Base-by-base conservation (phyloP, 2,113 vertebrate species). In the Cynopterus brachyotis region DNA sequence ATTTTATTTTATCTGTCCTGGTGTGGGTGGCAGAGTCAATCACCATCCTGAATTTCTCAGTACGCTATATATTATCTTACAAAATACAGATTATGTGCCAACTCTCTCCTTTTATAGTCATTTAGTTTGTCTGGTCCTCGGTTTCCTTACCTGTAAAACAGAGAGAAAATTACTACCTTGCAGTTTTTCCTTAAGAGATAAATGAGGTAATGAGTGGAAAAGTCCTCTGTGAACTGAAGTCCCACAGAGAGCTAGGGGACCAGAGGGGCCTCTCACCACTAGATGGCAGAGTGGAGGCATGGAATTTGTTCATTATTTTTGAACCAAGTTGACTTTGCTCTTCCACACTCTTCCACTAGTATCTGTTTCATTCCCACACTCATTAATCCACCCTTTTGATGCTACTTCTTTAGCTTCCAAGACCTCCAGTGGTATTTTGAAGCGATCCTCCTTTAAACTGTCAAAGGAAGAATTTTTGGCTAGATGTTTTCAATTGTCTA, bases 231-330 rank as follows among this genome's bases (percentile, higher is more conserved):
- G 47, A 88, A 35, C 20, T n/a, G 53, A 70, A n/a, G 62, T 72
- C 16, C 19, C 26, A 17, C 3, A 28, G 81, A 75, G 30, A 5
- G 5, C 0, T 0, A 9, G 6, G 11, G 6, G 13, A 69, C 0
- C 53, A 11, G 53, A 55, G 37, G 24, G 2, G 35, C 6, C 17
- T 67, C 22, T 91, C 1, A 60, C 73, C 93, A 57, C 94, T 72
- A 96, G 79, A 83, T 92, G 91, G 80, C 95, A 91, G 72, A 22
- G 32, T 35, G 35, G 57, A 62, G 57, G 67, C 73, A 50, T 8
- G 0, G 2, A 85, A 37, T 69, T 90, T 17, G 47, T 22, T 26
- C 35, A 35, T 19, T 40, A 22, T 72, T 12, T 0, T 2, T 32
- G 85, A 76, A 45, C 66, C 20, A 67, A 37, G 45, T 59, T 69